phyloP scores from a whole-genome alignment of 2,888 invertebrate genomes.

The Tetragonula carbonaria region DNA sequence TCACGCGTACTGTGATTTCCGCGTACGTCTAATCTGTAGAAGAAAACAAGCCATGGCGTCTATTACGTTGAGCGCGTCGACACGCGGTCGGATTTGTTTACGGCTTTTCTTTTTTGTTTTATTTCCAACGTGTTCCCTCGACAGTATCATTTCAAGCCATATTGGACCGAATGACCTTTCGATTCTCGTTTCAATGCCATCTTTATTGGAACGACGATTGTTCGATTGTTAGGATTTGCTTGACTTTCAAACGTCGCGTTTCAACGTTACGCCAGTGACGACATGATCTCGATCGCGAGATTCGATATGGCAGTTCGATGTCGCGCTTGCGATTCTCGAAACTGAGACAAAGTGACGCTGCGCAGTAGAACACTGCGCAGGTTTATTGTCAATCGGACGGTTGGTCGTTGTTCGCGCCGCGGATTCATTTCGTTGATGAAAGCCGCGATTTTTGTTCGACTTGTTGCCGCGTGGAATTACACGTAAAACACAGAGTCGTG shows the following conservation, averaged over 20 bases:
- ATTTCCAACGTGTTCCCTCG: neutral
- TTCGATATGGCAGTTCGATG: slow-evolving; percentile 21
- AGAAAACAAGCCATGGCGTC: neutral
- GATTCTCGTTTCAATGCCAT: neutral
- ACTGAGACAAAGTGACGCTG: slow-evolving; percentile 8
- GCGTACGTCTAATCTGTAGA: neutral
- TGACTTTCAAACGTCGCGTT: slow-evolving; percentile 13
- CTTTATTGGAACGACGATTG: neutral
- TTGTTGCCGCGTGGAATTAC: slow-evolving; percentile 4
- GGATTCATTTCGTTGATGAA: neutral
- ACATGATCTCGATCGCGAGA: slow-evolving; percentile 14
- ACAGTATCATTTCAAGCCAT: neutral
- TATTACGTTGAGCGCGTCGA: no score
- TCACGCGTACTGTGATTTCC: neutral
- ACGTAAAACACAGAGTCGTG: slow-evolving; percentile 31
- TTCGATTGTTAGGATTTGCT: neutral
- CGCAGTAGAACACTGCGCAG: neutral
- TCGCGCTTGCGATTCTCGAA: slow-evolving; percentile 16
- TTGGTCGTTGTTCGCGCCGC: neutral
- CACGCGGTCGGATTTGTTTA: slow-evolving; percentile 22
- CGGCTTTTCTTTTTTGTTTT: neutral
- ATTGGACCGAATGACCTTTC: neutral
- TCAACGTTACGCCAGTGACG: neutral
- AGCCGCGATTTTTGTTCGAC: neutral
- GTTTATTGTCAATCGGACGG: neutral